Evolutionary conservation across 2,888 invertebrate genomes (phyloP).

Genomic region (Ditylenchus weischeri): DNA sequence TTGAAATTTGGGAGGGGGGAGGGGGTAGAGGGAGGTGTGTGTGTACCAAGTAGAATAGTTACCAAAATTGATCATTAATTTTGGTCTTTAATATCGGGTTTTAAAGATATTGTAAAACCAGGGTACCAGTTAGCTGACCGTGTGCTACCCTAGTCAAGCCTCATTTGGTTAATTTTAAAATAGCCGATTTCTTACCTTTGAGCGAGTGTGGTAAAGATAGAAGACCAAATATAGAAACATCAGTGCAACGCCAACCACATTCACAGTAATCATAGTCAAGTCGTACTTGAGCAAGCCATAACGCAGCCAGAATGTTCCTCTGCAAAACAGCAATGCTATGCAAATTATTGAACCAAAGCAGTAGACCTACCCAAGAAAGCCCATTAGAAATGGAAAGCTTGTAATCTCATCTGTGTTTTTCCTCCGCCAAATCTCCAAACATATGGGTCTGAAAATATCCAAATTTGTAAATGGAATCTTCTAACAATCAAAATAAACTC

Average conservation of each 20-base stretch:
- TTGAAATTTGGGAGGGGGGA: too few species aligned
- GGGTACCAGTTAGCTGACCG: too few species aligned
- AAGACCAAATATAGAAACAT: constrained; percentile 72
- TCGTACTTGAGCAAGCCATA: constrained; percentile 76
- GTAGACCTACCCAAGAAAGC: constrained; percentile 44
- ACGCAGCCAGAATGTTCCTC: constrained; percentile 76
- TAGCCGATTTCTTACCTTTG: constrained; percentile 64
- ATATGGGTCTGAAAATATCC: constrained; percentile 48
- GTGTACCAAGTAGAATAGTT: too few species aligned
- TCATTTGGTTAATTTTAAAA: too few species aligned
- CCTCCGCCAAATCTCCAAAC: constrained; percentile 42
- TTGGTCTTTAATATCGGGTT: too few species aligned
- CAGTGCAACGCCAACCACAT: constrained; percentile 71
- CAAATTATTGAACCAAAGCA: background rate
- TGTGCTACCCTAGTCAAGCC: too few species aligned
- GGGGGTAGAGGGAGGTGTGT: too few species aligned
- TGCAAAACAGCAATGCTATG: constrained; percentile 60
- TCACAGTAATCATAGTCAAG: constrained; percentile 73
- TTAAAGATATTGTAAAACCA: too few species aligned
- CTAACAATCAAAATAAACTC: constrained; percentile 62
- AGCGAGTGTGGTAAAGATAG: constrained; percentile 73
- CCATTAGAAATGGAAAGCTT: constrained; percentile 54
- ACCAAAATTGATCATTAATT: too few species aligned
- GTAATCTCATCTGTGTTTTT: constrained; percentile 47
- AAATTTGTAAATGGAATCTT: constrained; percentile 7